Conservation (phyloP, 1,140 invertebrate species). For the Steinernema khuongi region DNA sequence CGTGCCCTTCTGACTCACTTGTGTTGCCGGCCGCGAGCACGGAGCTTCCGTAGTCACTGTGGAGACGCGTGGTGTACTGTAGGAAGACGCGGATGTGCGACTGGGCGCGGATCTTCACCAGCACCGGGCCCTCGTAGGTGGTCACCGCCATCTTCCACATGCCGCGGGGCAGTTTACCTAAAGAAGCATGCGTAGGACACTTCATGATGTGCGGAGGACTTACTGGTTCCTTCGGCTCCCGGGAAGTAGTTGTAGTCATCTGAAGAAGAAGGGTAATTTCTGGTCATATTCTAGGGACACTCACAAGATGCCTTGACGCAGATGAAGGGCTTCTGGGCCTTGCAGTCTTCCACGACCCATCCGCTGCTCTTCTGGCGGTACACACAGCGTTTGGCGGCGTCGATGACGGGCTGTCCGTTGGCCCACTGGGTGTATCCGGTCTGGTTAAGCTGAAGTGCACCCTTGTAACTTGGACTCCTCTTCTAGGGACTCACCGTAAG, state of each 20-base stretch:
- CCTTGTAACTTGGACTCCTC: background rate
- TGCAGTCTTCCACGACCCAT: slow-evolving; percentile 26
- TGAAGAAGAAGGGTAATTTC: background rate
- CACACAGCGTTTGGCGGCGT: slow-evolving; percentile 25
- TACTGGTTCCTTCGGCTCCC: slow-evolving; percentile 24
- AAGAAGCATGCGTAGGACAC: background rate
- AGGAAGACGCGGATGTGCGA: slow-evolving; percentile 23
- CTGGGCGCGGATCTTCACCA: slow-evolving; percentile 26
- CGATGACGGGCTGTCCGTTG: background rate
- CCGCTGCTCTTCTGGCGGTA: background rate
- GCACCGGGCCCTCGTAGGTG: slow-evolving; percentile 19
- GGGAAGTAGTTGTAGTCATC: slow-evolving; percentile 19
- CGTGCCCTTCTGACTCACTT: background rate
- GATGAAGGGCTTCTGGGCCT: slow-evolving; percentile 16
- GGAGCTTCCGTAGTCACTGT: slow-evolving; percentile 18
- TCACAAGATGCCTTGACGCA: slow-evolving; percentile 27
- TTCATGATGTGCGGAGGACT: background rate
- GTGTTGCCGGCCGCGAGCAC: slow-evolving; percentile 15
- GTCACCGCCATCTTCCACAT: slow-evolving; percentile 28
- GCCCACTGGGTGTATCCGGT: slow-evolving; percentile 32
- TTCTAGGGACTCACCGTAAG: background rate
- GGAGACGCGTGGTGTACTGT: slow-evolving; percentile 27
- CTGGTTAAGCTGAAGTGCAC: slow-evolving; percentile 19
- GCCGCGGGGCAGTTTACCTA: slow-evolving; percentile 24
- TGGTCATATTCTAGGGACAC: background rate